A percentile compares a stretch with the other conserved stretches of the same genome.
Conservation (phyloP, 2,888 invertebrate genomes). For the Lithosia quadra region DNA sequence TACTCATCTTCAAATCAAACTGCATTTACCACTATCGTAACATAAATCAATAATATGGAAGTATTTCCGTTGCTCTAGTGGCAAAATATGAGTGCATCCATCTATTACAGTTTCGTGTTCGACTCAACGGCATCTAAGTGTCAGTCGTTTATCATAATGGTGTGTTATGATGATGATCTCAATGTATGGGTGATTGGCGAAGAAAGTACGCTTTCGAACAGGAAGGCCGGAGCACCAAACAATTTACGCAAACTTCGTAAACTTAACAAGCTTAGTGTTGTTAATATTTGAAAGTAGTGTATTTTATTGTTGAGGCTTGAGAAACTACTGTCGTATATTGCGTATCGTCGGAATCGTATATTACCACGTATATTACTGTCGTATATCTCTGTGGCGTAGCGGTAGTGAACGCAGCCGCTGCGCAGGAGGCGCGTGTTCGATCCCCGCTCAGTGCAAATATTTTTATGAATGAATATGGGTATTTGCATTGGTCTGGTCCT, state of each 20-base stretch:
- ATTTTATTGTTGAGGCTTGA: conserved; percentile 22
- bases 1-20: neutral
- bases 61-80: conserved; percentile 9
- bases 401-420: too few relatives aligned
- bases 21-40: neutral
- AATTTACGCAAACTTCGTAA: conserved; percentile 54
- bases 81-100: conserved; percentile 16
- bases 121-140: conserved; percentile 20
- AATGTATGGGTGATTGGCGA: conserved; percentile 51
- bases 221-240: conserved; percentile 57
- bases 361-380: too few relatives aligned
- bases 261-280: conserved; percentile 46
- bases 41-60: conserved; percentile 3
- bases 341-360: neutral
- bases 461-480: too few relatives aligned
- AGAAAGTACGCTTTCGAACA: conserved; percentile 65
- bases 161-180: conserved; percentile 45
- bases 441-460: too few relatives aligned
- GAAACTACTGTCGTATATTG: neutral
- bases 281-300: conserved; percentile 63
- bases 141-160: conserved; percentile 43
- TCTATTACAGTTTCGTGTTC: conserved; percentile 14
- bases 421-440: too few relatives aligned
- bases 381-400: too few relatives aligned
- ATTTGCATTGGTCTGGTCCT: too few relatives aligned